Conservation (phyloP, 1,140 invertebrate species). For the Halyomorpha halys region DNA sequence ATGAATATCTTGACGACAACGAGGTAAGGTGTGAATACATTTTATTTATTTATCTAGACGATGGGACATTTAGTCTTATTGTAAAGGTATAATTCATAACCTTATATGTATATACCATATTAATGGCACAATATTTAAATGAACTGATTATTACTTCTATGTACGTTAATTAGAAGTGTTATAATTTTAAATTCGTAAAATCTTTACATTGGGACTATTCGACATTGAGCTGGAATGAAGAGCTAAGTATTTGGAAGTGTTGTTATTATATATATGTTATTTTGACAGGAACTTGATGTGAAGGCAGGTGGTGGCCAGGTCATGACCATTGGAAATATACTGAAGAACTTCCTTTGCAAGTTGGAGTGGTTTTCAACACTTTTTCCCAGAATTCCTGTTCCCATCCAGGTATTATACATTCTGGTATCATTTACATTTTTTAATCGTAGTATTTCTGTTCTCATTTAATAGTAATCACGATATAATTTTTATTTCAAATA, state of each 20-base stretch:
- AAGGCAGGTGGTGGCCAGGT: constrained; percentile 91
- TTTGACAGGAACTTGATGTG: constrained; percentile 75
- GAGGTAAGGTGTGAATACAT: constrained; percentile 47
- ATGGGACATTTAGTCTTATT: constrained; percentile 1
- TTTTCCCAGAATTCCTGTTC: constrained; percentile 98
- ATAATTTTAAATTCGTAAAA: background rate
- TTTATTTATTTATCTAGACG: constrained; percentile 7
- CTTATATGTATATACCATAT: background rate
- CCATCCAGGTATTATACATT: constrained; percentile 72
- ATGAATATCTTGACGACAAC: constrained; percentile 88
- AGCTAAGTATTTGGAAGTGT: background rate
- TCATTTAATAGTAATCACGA: no score
- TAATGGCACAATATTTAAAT: no score
- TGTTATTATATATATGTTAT: background rate
- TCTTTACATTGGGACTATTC: constrained; percentile 1
- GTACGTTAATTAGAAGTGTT: background rate
- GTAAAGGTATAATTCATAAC: constrained; percentile 2
- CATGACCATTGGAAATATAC: constrained; percentile 89
- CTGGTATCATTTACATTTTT: no score
- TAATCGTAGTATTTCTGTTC: no score
- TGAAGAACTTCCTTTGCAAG: constrained; percentile 88
- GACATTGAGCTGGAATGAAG: background rate
- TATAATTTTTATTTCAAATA: no score
- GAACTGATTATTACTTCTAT: no score
- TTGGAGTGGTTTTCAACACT: constrained; percentile 96